These are phyloP conservation scores for Acleris laterana DNA, from an alignment of 2,888 invertebrate species.

Conservation along the genomic window DNA sequence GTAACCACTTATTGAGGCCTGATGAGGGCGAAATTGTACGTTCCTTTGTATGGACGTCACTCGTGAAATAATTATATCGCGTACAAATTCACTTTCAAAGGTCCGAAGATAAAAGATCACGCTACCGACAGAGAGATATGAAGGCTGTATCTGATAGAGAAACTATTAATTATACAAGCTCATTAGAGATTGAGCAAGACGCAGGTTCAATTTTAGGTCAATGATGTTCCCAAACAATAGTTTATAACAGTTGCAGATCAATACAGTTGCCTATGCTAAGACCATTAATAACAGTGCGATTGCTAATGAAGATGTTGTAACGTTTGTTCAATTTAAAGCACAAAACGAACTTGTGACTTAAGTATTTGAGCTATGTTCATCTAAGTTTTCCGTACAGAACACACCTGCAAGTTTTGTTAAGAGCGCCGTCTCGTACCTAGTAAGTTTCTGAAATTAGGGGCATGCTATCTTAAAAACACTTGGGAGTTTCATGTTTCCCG, in stretches of 20 bases:
- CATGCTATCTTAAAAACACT: conserved; percentile 33
- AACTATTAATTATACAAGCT: conserved; percentile 61
- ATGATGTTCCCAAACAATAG: conserved; percentile 62
- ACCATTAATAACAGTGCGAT: conserved; percentile 8
- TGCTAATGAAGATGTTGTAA: conserved; percentile 25
- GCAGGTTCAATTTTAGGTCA: conserved; percentile 63
- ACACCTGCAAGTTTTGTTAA: conserved; percentile 30
- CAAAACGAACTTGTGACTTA: conserved; percentile 19
- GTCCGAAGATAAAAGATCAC: conserved; percentile 43
- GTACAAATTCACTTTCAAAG: conserved; percentile 49
- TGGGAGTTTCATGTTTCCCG: conserved; percentile 24
- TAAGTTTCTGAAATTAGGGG: conserved; percentile 26
- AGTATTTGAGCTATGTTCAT: conserved; percentile 26
- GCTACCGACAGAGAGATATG: conserved; percentile 44
- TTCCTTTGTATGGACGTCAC: conserved; percentile 60
- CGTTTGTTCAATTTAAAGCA: background rate
- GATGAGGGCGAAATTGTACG: conserved; percentile 64
- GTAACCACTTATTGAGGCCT: conserved; percentile 50
- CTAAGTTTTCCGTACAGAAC: conserved; percentile 25
- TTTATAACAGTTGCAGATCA: conserved; percentile 4
- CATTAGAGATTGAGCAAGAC: conserved; percentile 63
- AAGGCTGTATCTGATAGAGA: conserved; percentile 49
- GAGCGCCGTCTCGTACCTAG: conserved; percentile 27
- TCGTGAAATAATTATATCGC: conserved; percentile 53
- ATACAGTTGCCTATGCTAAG: conserved; percentile 9